phyloP scores from a whole-genome alignment of 2,113 vertebrate species.

The Takifugu flavidus region DNA sequence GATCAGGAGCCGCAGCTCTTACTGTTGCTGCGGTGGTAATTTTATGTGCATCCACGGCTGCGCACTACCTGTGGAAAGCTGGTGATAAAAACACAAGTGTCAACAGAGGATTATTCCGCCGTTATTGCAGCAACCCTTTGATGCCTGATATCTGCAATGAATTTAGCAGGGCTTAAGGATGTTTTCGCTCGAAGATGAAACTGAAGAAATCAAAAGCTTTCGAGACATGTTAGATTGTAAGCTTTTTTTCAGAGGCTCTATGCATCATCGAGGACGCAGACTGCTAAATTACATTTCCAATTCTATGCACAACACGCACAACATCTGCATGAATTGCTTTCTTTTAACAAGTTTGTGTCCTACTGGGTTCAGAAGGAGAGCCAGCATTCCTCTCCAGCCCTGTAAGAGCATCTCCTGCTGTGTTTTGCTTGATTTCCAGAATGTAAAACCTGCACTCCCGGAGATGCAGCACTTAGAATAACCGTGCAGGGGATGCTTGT shows the following conservation, averaged over 20 bases:
- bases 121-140: constrained; percentile 13
- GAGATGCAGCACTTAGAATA: constrained; percentile 9
- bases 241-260: constrained; percentile 7
- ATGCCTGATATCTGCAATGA: constrained; percentile 12
- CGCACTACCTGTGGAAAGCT: constrained; percentile 89
- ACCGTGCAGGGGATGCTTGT: constrained; percentile 19
- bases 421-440: constrained; percentile 40
- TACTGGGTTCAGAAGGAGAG: constrained; percentile 55
- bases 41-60: constrained; percentile 83
- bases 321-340: constrained; percentile 19
- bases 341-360: constrained; percentile 38
- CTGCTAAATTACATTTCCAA: constrained; percentile 23
- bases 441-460: constrained; percentile 29
- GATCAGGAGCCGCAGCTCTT: constrained; percentile 79
- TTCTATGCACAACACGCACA: constrained; percentile 14
- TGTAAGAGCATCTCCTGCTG: constrained; percentile 36
- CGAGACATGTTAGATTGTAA: background rate
- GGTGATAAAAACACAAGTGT: constrained; percentile 82
- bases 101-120: constrained; percentile 5
- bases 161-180: constrained; percentile 1
- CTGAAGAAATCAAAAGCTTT: background rate
- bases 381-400: constrained; percentile 48
- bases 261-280: constrained; percentile 9
- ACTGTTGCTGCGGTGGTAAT: constrained; percentile 81
- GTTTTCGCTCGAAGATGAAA: background rate